Evolutionary conservation across 2,888 invertebrate species (phyloP).

Genomic region (Allolobophora icterica): DNA sequence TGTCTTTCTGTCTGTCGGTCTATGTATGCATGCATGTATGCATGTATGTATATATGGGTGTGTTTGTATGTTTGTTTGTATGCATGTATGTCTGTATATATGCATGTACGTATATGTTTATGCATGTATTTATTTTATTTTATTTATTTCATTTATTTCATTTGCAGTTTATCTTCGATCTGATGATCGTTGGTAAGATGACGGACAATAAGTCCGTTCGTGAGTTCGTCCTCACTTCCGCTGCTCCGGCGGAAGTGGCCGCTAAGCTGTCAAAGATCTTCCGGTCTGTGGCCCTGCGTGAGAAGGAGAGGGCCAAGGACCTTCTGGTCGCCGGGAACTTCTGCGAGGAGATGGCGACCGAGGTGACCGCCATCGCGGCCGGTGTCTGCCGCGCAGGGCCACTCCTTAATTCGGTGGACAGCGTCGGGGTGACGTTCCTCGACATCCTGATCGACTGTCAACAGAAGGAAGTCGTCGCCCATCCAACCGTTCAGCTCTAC

Average conservation of each 20-base stretch:
- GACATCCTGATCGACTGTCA: conserved; percentile 98
- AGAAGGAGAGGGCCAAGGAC: conserved; percentile 97
- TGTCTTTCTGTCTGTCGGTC: not conserved
- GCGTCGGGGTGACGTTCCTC: conserved; percentile 89
- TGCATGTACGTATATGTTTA: not conserved
- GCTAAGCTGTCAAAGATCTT: conserved; percentile 86
- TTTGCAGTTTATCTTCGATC: conserved; percentile 86
- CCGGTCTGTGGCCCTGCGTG: conserved; percentile 83
- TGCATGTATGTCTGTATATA: not conserved
- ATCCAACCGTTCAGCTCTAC: conserved; percentile 95
- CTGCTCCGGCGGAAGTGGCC: conserved; percentile 98
- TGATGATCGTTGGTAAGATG: conserved; percentile 94
- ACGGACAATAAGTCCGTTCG: conserved; percentile 93
- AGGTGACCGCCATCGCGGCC: conserved; percentile 88
- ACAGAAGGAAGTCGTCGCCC: conserved; percentile 90
- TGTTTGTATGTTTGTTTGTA: no score
- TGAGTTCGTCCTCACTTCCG: conserved; percentile 96
- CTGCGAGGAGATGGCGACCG: conserved; percentile 97
- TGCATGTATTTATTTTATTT: not conserved
- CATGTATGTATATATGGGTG: not conserved
- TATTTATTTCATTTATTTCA: not conserved
- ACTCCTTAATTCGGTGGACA: conserved; percentile 91
- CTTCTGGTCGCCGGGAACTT: conserved; percentile 86
- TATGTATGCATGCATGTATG: not conserved
- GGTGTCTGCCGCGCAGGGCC: conserved; percentile 92